phyloP scores from a whole-genome alignment of 2,113 vertebrate species.

The Catagonus wagneri region DNA sequence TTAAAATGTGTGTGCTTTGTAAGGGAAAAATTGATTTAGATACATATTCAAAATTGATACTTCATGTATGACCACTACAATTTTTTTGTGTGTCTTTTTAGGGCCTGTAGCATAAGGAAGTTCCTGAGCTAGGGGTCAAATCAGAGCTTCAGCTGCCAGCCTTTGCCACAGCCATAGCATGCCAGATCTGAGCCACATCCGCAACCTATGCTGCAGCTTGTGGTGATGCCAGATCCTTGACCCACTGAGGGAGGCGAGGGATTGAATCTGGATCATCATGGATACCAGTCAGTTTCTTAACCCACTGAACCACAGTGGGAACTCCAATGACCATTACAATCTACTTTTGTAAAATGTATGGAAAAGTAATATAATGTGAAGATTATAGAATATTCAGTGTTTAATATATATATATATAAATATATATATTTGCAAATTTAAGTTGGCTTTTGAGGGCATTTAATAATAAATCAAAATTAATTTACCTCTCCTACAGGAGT shows the following conservation, averaged over 20 bases:
- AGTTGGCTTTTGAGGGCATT: neutral
- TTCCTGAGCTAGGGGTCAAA: too few species aligned
- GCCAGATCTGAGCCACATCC: too few species aligned
- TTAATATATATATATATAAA: neutral
- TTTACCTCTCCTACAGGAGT: neutral
- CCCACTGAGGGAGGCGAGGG: too few species aligned
- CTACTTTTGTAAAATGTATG: neutral
- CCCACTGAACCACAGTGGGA: too few species aligned
- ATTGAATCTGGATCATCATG: too few species aligned
- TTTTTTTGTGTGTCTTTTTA: neutral
- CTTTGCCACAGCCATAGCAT: too few species aligned
- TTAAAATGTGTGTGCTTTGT: neutral
- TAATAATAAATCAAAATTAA: conserved; percentile 2
- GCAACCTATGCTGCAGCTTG: too few species aligned
- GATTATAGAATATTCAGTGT: neutral
- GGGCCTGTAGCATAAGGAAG: too few species aligned
- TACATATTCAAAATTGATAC: neutral
- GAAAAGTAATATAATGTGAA: conserved; percentile 21
- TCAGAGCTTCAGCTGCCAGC: too few species aligned
- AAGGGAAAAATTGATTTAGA: neutral
- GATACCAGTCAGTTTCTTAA: too few species aligned
- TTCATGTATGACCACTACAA: neutral
- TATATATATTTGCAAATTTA: neutral
- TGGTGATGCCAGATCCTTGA: too few species aligned
- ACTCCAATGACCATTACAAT: neutral